A percentile compares a stretch with the other conserved stretches of the same genome.
Evolutionary conservation across 2,888 invertebrate species (phyloP).

Genomic region (Criorhina ranunculi): DNA sequence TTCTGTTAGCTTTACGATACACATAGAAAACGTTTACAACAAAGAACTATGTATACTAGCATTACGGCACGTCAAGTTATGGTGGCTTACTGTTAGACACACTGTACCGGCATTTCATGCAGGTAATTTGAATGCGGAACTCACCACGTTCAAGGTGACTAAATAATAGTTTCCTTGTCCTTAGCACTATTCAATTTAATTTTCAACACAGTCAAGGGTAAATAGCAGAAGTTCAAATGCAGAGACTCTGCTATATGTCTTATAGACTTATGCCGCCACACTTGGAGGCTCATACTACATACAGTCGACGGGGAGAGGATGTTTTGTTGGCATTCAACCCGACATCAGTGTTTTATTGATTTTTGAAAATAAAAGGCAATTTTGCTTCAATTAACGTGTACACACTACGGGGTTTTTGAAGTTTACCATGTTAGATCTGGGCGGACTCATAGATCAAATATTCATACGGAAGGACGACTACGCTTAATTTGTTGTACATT

Average conservation of each 20-base stretch:
- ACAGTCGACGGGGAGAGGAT: not conserved
- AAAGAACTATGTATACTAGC: no score
- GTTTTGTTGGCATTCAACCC: not conserved
- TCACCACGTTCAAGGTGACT: conserved; percentile 10
- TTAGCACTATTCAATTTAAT: not conserved
- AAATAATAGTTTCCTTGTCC: conserved; percentile 12
- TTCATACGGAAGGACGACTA: no score
- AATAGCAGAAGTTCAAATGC: conserved; percentile 5
- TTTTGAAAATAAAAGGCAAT: no score
- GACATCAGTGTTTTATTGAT: no score
- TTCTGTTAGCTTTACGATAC: no score
- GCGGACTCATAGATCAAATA: no score
- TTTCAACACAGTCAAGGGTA: conserved; percentile 2
- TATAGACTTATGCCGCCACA: not conserved
- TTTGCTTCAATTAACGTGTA: no score
- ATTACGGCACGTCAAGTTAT: no score
- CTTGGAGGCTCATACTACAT: not conserved
- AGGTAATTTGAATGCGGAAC: conserved; percentile 1
- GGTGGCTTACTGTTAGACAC: not conserved
- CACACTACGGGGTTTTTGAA: no score
- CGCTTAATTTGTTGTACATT: no score
- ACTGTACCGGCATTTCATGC: not conserved
- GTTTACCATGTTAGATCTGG: no score
- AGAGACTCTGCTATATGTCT: not conserved
- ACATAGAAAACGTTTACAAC: no score